phyloP scores from a whole-genome alignment of 2,888 invertebrate genomes.

The Volucella inflata region DNA sequence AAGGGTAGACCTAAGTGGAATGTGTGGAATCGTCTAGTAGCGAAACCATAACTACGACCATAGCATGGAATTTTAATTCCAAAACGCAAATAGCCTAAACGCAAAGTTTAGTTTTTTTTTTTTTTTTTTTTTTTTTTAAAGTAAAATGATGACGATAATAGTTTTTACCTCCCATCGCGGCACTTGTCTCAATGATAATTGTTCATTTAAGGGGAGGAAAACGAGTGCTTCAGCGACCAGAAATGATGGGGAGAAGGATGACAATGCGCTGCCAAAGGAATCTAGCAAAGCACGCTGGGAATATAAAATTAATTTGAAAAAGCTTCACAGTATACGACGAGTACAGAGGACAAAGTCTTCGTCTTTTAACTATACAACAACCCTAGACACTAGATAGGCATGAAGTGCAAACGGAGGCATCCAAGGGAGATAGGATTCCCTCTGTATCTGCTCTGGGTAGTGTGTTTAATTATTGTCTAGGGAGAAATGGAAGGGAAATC shows the following conservation, averaged over 20 bases:
- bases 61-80: slow-evolving; percentile 60
- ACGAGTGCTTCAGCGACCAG: neutral
- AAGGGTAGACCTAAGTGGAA: slow-evolving; percentile 47
- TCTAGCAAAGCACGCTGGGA: slow-evolving; percentile 38
- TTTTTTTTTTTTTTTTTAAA: too few species aligned
- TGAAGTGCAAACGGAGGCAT: slow-evolving; percentile 6
- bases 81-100: slow-evolving; percentile 67
- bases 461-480: slow-evolving; percentile 73
- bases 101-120: too few species aligned
- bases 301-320: slow-evolving; percentile 69
- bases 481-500: slow-evolving; percentile 71
- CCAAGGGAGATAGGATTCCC: neutral
- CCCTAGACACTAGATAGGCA: slow-evolving; percentile 1
- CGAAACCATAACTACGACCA: slow-evolving; percentile 38
- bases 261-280: slow-evolving; percentile 43
- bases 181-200: slow-evolving; percentile 69
- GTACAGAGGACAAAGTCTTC: slow-evolving; percentile 18
- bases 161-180: slow-evolving; percentile 41
- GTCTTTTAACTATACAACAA: slow-evolving; percentile 34
- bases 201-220: slow-evolving; percentile 65
- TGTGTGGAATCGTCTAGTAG: neutral
- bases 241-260: slow-evolving; percentile 34
- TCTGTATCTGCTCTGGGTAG: slow-evolving; percentile 29
- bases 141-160: slow-evolving; percentile 64
- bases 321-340: slow-evolving; percentile 54